phyloP scores from a whole-genome alignment of 2,888 invertebrate species.

The Silvanus unidentatus region DNA sequence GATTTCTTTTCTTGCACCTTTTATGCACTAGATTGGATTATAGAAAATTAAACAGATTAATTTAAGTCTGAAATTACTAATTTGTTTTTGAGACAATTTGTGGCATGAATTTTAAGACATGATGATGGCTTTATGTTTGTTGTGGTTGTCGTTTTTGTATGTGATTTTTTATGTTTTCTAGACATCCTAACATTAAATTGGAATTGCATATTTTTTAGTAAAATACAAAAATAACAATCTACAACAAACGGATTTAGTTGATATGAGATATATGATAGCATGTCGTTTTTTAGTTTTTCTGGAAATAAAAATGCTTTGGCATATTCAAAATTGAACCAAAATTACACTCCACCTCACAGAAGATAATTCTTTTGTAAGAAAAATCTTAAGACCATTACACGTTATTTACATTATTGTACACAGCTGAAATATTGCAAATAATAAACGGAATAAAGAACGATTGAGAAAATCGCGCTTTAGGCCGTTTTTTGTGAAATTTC shows the following conservation, averaged over 20 bases:
- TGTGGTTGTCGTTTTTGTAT: no score
- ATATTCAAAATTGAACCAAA: neutral
- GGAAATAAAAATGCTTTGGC: neutral
- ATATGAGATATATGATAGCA: neutral
- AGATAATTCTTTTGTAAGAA: constrained; percentile 19
- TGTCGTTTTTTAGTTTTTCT: neutral
- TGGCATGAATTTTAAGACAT: no score
- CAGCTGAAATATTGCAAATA: constrained; percentile 17
- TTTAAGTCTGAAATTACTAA: no score
- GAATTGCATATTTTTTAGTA: neutral
- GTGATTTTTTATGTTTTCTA: no score
- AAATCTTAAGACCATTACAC: constrained; percentile 27
- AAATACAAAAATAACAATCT: neutral
- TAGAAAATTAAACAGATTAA: no score
- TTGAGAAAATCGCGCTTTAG: no score
- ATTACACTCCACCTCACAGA: constrained; percentile 33
- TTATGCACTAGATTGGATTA: no score
- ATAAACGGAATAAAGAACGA: constrained; percentile 32
- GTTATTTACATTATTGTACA: constrained; percentile 41
- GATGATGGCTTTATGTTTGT: no score
- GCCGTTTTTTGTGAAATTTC: no score
- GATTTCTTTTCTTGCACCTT: no score
- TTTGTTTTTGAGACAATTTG: no score
- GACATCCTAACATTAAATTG: no score
- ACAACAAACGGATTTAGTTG: neutral